These are phyloP conservation scores for Ceuthmochares aereus DNA, from an alignment of 2,113 vertebrate species.

Conservation along the genomic window DNA sequence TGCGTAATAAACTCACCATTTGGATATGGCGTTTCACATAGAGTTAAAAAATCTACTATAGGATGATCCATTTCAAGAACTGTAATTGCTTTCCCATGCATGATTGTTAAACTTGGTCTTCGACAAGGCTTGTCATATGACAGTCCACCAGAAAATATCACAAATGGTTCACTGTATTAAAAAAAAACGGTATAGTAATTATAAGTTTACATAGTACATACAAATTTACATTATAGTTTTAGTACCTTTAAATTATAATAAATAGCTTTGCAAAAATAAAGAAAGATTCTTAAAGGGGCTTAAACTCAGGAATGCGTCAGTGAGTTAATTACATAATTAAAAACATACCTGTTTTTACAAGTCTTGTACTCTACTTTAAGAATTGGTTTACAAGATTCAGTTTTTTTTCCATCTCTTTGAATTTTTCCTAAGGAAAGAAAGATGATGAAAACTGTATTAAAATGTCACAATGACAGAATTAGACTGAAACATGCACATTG, in stretches of 20 bases:
- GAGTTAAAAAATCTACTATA: slow-evolving; percentile 96
- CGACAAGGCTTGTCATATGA: slow-evolving; percentile 95
- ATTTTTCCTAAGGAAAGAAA: slow-evolving; percentile 85
- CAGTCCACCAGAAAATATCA: slow-evolving; percentile 96
- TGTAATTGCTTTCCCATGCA: slow-evolving; percentile 98
- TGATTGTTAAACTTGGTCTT: slow-evolving; percentile 95
- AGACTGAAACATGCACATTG: background rate
- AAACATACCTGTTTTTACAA: slow-evolving; percentile 88
- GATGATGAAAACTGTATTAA: slow-evolving; percentile 38
- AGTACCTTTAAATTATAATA: background rate
- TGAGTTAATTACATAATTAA: background rate
- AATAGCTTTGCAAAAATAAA: background rate
- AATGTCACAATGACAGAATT: background rate
- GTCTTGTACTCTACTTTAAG: slow-evolving; percentile 98
- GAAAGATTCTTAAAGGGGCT: background rate
- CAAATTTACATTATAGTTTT: background rate
- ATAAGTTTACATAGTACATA: background rate
- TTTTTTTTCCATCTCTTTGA: slow-evolving; percentile 91
- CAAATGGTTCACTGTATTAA: slow-evolving; percentile 89
- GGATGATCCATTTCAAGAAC: slow-evolving; percentile 99
- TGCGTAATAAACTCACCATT: slow-evolving; percentile 85
- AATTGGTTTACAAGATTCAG: slow-evolving; percentile 96
- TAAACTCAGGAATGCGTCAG: background rate
- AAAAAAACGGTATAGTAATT: background rate
- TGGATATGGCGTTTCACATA: slow-evolving; percentile 96